Percentiles rank a stretch among this genome's conserved stretches.
Evolutionary conservation across 2,888 invertebrate genomes (phyloP).

Genomic region (Drosophila ezoana): DNA sequence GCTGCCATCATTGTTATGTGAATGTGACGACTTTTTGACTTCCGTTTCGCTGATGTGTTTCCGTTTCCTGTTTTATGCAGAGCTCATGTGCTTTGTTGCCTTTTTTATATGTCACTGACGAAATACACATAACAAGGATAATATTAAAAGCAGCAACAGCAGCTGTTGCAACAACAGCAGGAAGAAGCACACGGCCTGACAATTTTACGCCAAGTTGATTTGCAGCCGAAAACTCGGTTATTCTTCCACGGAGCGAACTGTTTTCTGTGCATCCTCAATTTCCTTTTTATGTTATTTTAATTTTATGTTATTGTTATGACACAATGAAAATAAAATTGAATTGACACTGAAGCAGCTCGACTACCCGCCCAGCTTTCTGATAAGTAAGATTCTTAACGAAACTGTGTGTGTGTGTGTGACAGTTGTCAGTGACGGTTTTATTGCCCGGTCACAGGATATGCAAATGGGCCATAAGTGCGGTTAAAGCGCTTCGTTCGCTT

Average conservation of each 20-base stretch:
- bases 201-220: slow-evolving; percentile 83
- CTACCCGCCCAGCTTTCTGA: slow-evolving; percentile 30
- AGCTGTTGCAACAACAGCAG: slow-evolving; percentile 21
- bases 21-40: slow-evolving; percentile 83
- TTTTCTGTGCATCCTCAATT: slow-evolving; percentile 82
- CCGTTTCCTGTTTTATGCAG: slow-evolving; percentile 82
- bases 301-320: slow-evolving; percentile 85
- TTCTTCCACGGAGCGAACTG: slow-evolving; percentile 10
- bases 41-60: slow-evolving; percentile 84
- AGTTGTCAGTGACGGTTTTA: slow-evolving; percentile 83
- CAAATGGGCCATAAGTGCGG: slow-evolving; percentile 80
- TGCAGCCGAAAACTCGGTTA: slow-evolving; percentile 52
- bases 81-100: slow-evolving; percentile 61
- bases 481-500: slow-evolving; percentile 78
- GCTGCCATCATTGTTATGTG: slow-evolving; percentile 79
- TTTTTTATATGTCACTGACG: slow-evolving; percentile 35
- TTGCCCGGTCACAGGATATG: slow-evolving; percentile 82
- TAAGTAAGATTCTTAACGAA: slow-evolving; percentile 57
- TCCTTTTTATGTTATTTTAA: slow-evolving; percentile 85
- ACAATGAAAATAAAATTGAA: slow-evolving; percentile 85
- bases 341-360: slow-evolving; percentile 83
- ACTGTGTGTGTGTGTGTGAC: slow-evolving; percentile 49
- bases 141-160: slow-evolving; percentile 59
- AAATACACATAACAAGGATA: slow-evolving; percentile 67
- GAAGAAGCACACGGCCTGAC: slow-evolving; percentile 52